Conservation (phyloP, 2,113 vertebrate species). For the Pelmatolapia mariae region DNA sequence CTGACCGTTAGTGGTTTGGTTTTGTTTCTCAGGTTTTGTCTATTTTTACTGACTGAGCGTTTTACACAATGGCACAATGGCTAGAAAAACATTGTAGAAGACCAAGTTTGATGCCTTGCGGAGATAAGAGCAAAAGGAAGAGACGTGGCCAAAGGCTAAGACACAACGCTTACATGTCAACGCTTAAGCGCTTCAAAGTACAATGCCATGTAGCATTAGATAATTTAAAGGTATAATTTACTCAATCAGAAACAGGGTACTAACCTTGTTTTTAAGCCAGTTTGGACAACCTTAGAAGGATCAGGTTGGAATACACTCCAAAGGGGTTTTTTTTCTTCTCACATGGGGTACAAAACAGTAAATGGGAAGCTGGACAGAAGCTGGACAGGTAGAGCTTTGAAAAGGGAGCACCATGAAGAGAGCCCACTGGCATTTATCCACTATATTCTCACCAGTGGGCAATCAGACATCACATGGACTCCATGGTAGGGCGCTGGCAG, state of each 20-base stretch:
- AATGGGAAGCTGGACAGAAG: neutral
- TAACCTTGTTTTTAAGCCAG: neutral
- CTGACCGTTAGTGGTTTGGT: neutral
- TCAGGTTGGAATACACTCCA: neutral
- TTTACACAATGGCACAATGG: neutral
- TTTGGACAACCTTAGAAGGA: neutral
- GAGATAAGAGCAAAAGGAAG: neutral
- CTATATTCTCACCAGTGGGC: neutral
- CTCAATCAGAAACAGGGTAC: neutral
- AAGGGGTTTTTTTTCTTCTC: rapidly evolving
- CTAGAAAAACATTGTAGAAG: neutral
- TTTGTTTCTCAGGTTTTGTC: neutral
- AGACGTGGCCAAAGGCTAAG: neutral
- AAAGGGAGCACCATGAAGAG: neutral
- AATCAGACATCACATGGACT: neutral
- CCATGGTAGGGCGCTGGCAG: neutral
- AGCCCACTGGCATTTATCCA: neutral
- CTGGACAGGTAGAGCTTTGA: neutral
- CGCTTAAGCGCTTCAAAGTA: neutral
- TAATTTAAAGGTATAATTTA: neutral
- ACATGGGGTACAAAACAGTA: neutral
- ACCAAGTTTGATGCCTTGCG: neutral
- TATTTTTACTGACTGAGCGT: neutral
- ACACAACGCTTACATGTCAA: neutral
- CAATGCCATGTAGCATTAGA: neutral